Evolutionary conservation across 2,113 vertebrate species (phyloP), one percentile per base, ranked within the genome.

Genomic region (Scytalopus superciliaris): DNA sequence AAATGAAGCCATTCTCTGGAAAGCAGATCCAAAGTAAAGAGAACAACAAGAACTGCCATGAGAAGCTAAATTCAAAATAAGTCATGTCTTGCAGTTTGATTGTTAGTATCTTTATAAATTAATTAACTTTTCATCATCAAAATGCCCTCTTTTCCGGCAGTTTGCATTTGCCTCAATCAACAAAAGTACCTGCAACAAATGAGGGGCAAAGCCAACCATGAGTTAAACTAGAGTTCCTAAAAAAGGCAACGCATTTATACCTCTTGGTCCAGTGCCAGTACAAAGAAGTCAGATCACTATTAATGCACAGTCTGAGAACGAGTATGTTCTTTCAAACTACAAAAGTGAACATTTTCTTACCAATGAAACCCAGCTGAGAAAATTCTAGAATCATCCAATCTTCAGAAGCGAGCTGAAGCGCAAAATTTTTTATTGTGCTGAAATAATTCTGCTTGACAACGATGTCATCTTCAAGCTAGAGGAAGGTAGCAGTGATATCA

Each of bases 321-420:
- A 80, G 91, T 25, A 33, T 53, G 31, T 62, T 80, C 66, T 84
- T 63, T 67, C 31, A 15, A 97, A 63, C 10, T 57, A 63, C n/a
- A 67, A 14, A 96, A 89, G 19, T 28, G 40, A 83, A 68, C 19
- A 56, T 73, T 90, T 95, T 85, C 98, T 98, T 99, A 99, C 99
- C 99, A 85, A 99, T 99, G 97, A 99, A 99, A 93, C 99, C 99
- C 85, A 99, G 98, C 94, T 99, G 99, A 92, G 99, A 99, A 98
- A 99, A 99, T 97, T 99, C 99, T 83, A 99, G 98, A 97, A 99
- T 99, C 99, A 99, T 99, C 99, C 99, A 99, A 96, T 99, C 99
- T 96, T 99, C 99, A 56, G 99, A 99, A 45, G 99, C 98, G 0
- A 99, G 98, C 97, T 99, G 99, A 97, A 99, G 98, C 33, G 99